Conservation (phyloP, 2,113 vertebrate genomes). For the Ondatra zibethicus region DNA sequence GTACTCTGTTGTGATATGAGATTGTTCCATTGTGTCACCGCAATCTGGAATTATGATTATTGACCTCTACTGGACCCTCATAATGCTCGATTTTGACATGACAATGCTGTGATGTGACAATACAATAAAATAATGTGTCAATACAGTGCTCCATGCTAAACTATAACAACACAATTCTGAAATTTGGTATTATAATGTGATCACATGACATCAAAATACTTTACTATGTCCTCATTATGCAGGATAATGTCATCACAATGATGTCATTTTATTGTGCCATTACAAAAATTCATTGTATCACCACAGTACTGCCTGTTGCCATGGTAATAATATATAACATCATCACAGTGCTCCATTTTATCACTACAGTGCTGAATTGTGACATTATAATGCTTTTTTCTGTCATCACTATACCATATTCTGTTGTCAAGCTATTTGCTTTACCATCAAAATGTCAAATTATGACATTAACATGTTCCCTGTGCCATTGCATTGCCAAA, state of each 20-base stretch:
- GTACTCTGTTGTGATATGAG: background rate
- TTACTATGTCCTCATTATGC: background rate
- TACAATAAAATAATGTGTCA: background rate
- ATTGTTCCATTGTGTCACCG: background rate
- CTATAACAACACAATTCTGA: background rate
- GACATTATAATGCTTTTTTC: background rate
- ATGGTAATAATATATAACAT: background rate
- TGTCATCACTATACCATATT: background rate
- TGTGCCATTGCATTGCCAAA: background rate
- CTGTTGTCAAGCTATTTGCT: background rate
- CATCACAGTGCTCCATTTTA: background rate
- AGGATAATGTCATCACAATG: background rate
- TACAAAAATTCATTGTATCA: background rate
- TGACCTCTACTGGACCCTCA: background rate
- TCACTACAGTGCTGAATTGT: background rate
- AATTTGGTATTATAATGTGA: background rate
- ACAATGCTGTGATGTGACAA: background rate
- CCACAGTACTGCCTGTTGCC: background rate
- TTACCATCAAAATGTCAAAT: background rate
- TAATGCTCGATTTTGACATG: background rate
- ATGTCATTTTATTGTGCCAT: background rate
- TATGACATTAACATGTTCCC: background rate
- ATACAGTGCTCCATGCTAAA: background rate
- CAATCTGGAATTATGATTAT: background rate
- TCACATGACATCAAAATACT: background rate